Percentiles rank a stretch among this genome's conserved stretches.
phyloP scores from a whole-genome alignment of 2,797 vertebrate species.

The Pangasius mekongensis region DNA sequence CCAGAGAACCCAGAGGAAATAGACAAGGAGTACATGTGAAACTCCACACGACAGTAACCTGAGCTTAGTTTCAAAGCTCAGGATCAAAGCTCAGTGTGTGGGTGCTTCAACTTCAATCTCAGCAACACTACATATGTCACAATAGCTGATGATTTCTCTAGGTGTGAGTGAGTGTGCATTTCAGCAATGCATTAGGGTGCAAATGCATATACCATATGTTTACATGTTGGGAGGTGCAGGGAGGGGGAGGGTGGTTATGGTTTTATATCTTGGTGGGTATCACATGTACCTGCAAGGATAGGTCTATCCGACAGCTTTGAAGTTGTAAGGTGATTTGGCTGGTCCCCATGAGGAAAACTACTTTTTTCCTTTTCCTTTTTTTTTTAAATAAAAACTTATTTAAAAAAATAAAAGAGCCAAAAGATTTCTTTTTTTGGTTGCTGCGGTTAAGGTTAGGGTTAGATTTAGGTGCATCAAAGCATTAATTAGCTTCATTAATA shows the following conservation, averaged over 20 bases:
- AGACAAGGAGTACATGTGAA: not conserved
- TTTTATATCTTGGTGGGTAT: not conserved
- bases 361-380: too few species aligned
- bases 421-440: not conserved
- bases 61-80: conserved; percentile 15
- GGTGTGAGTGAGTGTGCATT: conserved; percentile 1
- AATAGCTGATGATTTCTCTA: not conserved
- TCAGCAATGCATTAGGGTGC: not conserved
- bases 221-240: not conserved
- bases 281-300: not conserved
- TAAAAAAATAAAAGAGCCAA: too few species aligned
- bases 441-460: not conserved
- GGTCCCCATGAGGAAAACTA: not conserved
- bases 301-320: not conserved
- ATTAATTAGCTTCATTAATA: not conserved
- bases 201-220: conserved; percentile 18
- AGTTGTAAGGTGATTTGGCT: not conserved
- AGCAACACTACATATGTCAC: conserved; percentile 13
- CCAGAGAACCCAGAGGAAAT: not conserved
- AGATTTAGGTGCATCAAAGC: not conserved
- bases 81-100: conserved; percentile 26
- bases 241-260: not conserved
- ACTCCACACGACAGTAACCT: conserved; percentile 4
- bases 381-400: not conserved
- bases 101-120: not conserved